These are phyloP conservation scores for Ceratotherium simum DNA, from an alignment of 2,113 vertebrate species.

Conservation along the genomic window DNA sequence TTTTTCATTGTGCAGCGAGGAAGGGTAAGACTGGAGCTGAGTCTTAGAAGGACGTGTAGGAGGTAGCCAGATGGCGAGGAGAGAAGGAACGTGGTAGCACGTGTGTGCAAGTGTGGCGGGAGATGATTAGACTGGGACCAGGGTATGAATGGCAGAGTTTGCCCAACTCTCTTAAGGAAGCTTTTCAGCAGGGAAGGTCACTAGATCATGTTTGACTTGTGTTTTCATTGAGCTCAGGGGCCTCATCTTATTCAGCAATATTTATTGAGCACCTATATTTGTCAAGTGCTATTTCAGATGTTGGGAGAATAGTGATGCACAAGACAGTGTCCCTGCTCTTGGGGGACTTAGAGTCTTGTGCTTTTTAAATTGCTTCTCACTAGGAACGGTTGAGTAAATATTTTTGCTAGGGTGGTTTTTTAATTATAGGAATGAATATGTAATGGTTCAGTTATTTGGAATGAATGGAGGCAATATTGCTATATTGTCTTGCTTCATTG, in stretches of 20 bases:
- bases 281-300: not conserved
- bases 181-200: not conserved
- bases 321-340: not conserved
- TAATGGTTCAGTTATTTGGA: constrained; percentile 1
- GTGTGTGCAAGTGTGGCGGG: not conserved
- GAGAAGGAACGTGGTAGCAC: too few relatives aligned
- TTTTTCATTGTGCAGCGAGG: not conserved
- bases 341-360: not conserved
- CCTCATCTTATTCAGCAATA: not conserved
- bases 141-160: not conserved
- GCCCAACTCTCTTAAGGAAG: not conserved
- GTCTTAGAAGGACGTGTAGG: not conserved
- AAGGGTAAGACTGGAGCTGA: not conserved
- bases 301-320: not conserved
- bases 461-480: not conserved
- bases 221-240: not conserved
- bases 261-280: not conserved
- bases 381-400: not conserved
- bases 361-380: not conserved
- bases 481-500: not conserved
- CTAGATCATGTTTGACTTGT: not conserved
- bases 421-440: not conserved
- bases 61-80: not conserved
- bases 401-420: not conserved
- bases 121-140: not conserved